Evolutionary conservation across 2,797 vertebrate genomes (phyloP).

Genomic region (Pseudomugil tenellus): DNA sequence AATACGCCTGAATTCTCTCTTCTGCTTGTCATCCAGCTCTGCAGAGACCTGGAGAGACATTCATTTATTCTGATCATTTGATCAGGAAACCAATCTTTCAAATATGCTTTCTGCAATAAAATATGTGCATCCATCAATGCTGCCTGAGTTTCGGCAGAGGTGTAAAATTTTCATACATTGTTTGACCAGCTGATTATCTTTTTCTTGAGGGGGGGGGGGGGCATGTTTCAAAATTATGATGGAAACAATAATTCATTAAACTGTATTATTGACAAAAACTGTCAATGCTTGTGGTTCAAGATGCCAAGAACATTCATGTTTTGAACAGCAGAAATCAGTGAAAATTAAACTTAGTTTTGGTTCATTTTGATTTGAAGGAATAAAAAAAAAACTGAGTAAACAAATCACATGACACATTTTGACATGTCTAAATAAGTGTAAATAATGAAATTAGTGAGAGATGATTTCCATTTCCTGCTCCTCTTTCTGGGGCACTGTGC

Average conservation of each 20-base stretch:
- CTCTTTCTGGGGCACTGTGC: background rate
- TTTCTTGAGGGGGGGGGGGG: too few species aligned
- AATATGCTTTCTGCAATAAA: too few species aligned
- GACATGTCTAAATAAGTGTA: conserved; percentile 13
- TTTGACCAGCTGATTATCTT: too few species aligned
- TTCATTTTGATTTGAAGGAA: background rate
- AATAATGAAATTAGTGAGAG: background rate
- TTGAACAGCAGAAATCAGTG: background rate
- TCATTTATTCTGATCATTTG: too few species aligned
- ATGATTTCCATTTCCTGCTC: background rate
- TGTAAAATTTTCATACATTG: too few species aligned
- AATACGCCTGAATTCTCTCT: too few species aligned
- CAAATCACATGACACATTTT: background rate
- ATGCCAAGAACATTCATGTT: background rate
- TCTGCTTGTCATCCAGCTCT: too few species aligned
- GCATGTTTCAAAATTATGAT: too few species aligned
- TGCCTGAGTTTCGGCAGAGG: too few species aligned
- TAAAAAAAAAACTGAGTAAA: background rate
- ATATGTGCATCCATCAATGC: too few species aligned
- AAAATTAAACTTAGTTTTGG: background rate
- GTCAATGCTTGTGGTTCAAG: background rate
- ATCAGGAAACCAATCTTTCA: too few species aligned
- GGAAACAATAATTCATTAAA: conserved; percentile 9
- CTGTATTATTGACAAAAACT: conserved; percentile 3
- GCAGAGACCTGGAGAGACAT: too few species aligned